Evolutionary conservation across 2,888 invertebrate species (phyloP).

Genomic region (Iphiclides podalirius): DNA sequence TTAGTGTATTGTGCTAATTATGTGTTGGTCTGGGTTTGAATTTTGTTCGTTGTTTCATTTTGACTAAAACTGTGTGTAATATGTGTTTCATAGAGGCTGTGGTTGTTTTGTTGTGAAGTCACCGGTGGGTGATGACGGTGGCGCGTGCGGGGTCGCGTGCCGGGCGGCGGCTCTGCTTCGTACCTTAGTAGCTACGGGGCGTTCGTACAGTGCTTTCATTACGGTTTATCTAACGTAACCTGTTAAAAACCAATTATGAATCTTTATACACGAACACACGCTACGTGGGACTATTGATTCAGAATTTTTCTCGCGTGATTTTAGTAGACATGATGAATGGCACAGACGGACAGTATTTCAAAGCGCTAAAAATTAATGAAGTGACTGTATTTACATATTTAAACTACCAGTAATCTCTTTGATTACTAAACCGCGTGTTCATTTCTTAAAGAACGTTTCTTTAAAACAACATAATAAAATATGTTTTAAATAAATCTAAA

Average conservation of each 20-base stretch:
- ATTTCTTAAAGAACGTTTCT: too few species aligned
- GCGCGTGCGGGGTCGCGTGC: slow-evolving; percentile 52
- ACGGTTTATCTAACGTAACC: slow-evolving; percentile 1
- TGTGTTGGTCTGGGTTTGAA: slow-evolving; percentile 77
- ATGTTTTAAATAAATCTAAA: slow-evolving; percentile 25
- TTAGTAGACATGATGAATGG: too few species aligned
- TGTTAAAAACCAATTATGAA: too few species aligned
- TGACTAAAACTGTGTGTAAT: slow-evolving; percentile 78
- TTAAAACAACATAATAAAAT: too few species aligned
- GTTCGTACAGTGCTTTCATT: slow-evolving; percentile 19
- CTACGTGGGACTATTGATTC: too few species aligned
- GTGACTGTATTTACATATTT: too few species aligned
- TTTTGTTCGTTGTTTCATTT: slow-evolving; percentile 78
- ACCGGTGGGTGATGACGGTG: slow-evolving; percentile 45
- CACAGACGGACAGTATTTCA: too few species aligned
- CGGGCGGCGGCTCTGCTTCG: slow-evolving; percentile 42
- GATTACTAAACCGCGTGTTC: too few species aligned
- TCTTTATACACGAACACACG: too few species aligned
- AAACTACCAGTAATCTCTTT: too few species aligned
- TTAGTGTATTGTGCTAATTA: slow-evolving; percentile 79
- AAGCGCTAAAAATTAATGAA: too few species aligned
- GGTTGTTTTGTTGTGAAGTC: slow-evolving; percentile 60
- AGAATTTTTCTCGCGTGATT: too few species aligned
- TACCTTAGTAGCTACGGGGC: slow-evolving; percentile 17
- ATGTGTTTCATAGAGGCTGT: slow-evolving; percentile 75